A percentile compares a stretch with the other conserved stretches of the same genome.
Conservation (phyloP, 2,888 invertebrate species). For the Salticus scenicus region DNA sequence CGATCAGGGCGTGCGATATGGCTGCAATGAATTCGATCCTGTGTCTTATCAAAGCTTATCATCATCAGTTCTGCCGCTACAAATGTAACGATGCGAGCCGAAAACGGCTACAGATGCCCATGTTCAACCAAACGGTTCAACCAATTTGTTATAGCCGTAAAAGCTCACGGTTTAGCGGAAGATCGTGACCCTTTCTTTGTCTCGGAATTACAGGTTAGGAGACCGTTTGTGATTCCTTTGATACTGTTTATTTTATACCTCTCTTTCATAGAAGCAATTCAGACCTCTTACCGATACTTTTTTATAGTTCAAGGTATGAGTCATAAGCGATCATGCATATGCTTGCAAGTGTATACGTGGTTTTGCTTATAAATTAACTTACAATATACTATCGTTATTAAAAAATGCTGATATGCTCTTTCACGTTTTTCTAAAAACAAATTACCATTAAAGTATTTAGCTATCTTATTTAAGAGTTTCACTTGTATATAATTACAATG, state of each 20-base stretch:
- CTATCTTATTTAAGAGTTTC: too few species aligned
- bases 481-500: too few species aligned
- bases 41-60: slow-evolving; percentile 20
- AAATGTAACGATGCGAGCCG: slow-evolving; percentile 26
- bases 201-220: slow-evolving; percentile 26
- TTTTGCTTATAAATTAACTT: too few species aligned
- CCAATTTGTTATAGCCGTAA: slow-evolving; percentile 50
- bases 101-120: slow-evolving; percentile 24
- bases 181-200: slow-evolving; percentile 49
- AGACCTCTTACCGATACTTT: neutral
- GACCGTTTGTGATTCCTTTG: slow-evolving; percentile 19
- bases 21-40: slow-evolving; percentile 29
- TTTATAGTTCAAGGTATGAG: neutral
- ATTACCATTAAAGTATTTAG: too few species aligned
- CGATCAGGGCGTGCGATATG: slow-evolving; percentile 59
- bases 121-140: slow-evolving; percentile 19
- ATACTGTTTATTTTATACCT: slow-evolving; percentile 10
- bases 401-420: too few species aligned
- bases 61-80: slow-evolving; percentile 47
- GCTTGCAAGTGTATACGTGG: neutral
- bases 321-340: neutral
- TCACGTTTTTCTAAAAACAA: too few species aligned
- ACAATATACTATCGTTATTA: too few species aligned
- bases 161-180: slow-evolving; percentile 51
- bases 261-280: neutral